Base-by-base conservation (phyloP, 1,140 invertebrate species). In the Aricia agestis region DNA sequence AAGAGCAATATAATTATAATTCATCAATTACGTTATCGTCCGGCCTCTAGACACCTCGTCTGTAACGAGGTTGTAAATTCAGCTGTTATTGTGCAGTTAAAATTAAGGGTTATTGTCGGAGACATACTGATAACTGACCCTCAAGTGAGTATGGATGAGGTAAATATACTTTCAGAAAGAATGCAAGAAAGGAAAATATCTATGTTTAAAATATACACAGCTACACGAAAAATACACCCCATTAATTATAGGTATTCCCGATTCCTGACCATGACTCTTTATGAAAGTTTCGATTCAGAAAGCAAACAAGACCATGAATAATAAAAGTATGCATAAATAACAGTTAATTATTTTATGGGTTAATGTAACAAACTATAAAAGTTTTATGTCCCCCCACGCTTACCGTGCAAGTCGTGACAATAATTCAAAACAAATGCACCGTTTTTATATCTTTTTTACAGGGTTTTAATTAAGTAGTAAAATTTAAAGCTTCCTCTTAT, bases 81-180 rank as follows among this genome's bases (percentile, higher is more conserved):
- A 79, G 82, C 76, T 81, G 80, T 83, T 85, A 85, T 82, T 82
- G 85, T 81, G 77, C 74, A 76, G 80, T 87, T 87, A 84, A 81
- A 81, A 81, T 84, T 82, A 87, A 87, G 79, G 75, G 71, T 87
- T 85, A 87, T 84, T 83, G 80, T 78, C 67, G 41, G 72, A 73
- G 79, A 77, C 79, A 77, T 79, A 36, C 36, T 36, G 75, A 75
- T 57, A 74, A 74, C 71, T 52, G 45, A 15, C 45, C 45, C 11
- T 52, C 11, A 32, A 63, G 69, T 19, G 7, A 7, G 9, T 59
- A 13, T 75, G 68, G 78, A 78, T 75, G 70, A 58, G 79, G 74
- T 70, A 72, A 59, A 52, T 58, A 42, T 36, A 31, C 3, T 15
- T 13, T 13, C 13, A 11, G 9, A 52, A 52, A 10, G 11, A 52